Evolutionary conservation across 2,888 invertebrate species (phyloP).

Genomic region (Leistus spinibarbis): DNA sequence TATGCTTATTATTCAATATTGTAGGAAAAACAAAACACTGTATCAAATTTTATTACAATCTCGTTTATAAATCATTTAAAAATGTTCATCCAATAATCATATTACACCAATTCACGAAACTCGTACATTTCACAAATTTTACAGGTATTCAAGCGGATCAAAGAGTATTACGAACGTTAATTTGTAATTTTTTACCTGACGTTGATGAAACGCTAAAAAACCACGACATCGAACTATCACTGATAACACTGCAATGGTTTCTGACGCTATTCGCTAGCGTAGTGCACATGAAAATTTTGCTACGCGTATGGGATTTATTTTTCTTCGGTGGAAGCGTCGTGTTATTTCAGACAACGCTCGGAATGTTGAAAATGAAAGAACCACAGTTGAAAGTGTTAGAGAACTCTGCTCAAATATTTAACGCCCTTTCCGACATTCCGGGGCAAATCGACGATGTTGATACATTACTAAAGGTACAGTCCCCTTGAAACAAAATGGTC

Average conservation of each 20-base stretch:
- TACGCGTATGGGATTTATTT: conserved; percentile 96
- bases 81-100: no score
- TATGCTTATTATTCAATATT: no score
- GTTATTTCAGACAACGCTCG: conserved; percentile 91
- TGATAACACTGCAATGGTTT: conserved; percentile 98
- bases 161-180: conserved; percentile 89
- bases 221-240: conserved; percentile 92
- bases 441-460: conserved; percentile 92
- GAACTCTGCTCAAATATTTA: conserved; percentile 98
- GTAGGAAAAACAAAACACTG: no score
- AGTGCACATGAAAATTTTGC: conserved; percentile 92
- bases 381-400: conserved; percentile 81
- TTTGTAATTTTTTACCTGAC: conserved; percentile 87
- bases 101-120: no score
- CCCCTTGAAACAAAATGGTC: background rate
- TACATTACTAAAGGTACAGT: conserved; percentile 75
- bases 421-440: conserved; percentile 94
- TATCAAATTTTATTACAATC: background rate
- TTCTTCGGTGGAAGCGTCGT: conserved; percentile 95
- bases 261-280: conserved; percentile 95
- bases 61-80: background rate
- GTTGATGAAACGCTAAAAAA: conserved; percentile 89
- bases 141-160: conserved; percentile 93
- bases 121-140: conserved; percentile 44
- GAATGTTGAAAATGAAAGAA: conserved; percentile 91